These are phyloP conservation scores for Blomia tropicalis DNA, from an alignment of 2,888 invertebrate species.

Conservation along the genomic window DNA sequence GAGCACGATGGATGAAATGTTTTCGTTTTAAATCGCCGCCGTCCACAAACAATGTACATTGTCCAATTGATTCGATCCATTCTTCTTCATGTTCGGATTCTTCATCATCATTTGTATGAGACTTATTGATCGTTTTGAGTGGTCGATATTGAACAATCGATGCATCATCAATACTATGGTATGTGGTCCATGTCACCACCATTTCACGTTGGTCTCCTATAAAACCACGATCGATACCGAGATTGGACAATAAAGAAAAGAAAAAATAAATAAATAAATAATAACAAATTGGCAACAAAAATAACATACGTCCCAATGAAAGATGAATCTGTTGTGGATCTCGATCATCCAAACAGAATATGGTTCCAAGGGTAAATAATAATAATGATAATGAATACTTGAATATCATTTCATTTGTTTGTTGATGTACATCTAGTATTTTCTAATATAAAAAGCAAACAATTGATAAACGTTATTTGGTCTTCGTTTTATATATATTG, in stretches of 20 bases:
- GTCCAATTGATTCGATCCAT: constrained; percentile 19
- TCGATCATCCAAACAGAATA: neutral
- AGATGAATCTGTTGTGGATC: constrained; percentile 6
- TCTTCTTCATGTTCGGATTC: neutral
- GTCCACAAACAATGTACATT: constrained; percentile 46
- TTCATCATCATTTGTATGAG: no score
- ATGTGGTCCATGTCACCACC: constrained; percentile 9
- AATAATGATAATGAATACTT: neutral
- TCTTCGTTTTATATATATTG: no score
- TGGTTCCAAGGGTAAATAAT: neutral
- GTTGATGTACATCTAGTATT: neutral
- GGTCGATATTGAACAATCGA: neutral
- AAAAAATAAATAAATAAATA: neutral
- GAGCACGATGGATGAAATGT: constrained; percentile 63
- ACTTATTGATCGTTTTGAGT: no score
- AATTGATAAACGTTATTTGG: neutral
- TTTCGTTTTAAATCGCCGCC: constrained; percentile 48
- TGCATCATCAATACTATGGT: neutral
- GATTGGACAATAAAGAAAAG: neutral
- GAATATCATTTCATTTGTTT: no score
- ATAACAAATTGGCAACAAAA: neutral
- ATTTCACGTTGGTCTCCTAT: neutral
- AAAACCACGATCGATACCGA: no score
- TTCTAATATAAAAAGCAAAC: neutral
- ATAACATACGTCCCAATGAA: constrained; percentile 4